Evolutionary conservation across 2,113 vertebrate genomes (phyloP), one percentile per base, ranked within the genome.

Genomic region (Anguilla rostrata): DNA sequence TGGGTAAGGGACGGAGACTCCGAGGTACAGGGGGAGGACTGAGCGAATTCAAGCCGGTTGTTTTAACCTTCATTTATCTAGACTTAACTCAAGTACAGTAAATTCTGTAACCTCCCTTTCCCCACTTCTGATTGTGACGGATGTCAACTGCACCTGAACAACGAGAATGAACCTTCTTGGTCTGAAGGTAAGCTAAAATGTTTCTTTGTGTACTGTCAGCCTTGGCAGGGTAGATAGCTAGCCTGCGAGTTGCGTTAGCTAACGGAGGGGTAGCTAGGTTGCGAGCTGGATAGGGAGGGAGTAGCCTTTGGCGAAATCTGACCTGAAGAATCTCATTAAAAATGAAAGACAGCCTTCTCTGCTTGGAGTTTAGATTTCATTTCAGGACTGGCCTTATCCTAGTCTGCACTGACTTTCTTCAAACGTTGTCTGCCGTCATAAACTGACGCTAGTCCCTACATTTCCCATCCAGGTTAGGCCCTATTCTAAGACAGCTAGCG

Each of bases 181-280:
- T 84, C 56, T 84, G 56, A 87, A 87, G 86, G 86, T 87, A 87
- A 53, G 40, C 78, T 81, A 84, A 84, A 85, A 49, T 84, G 5
- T 15, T 83, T 82, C 57, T 84, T 83, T 83, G 53, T 84, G 82
- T 60, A 43, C 46, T 80, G 39, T 46, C 83, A 87, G 53, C 29
- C 78, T n/a, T 29, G 78, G 29, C 57, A 71, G 43, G n/a, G 49
- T 85, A 53, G 34, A 34, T 34, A 53, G 71, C 71, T 75, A 75
- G 66, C 84, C 29, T 15, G 43, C 29, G 26, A 41, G 16, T 15
- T 78, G 43, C 43, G 34, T 78, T 78, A 84, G 29, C n/a, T 40
- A 75, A 71, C 20, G 12, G 40, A 22, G 39, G 39, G n/a, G 29
- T 34, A 85, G 46, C 18, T 75, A 41, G 60, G 60, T 46, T n/a